Evolutionary conservation across 2,888 invertebrate genomes (phyloP).

Genomic region (Disparrhopalites patrizii): DNA sequence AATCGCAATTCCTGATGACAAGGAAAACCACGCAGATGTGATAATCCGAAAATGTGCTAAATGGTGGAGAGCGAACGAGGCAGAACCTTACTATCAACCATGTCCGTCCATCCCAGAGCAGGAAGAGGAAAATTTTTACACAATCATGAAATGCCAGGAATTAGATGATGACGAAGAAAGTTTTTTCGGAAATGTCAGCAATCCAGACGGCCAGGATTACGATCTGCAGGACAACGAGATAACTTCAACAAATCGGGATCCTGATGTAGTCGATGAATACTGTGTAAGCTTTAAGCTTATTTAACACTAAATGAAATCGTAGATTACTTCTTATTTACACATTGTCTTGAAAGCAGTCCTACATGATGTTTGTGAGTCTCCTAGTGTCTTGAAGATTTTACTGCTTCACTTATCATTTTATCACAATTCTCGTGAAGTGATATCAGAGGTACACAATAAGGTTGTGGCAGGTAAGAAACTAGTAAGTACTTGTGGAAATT

Average conservation of each 20-base stretch:
- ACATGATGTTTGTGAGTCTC: too few species aligned
- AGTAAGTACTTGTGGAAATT: too few species aligned
- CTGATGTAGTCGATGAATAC: conserved; percentile 39
- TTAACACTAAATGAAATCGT: not conserved
- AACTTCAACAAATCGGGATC: conserved; percentile 28
- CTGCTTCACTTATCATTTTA: too few species aligned
- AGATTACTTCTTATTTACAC: not conserved
- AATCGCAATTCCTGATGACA: not conserved
- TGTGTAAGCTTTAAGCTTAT: conserved; percentile 41
- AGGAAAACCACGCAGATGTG: not conserved
- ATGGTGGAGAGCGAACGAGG: conserved; percentile 36
- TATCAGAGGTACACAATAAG: too few species aligned
- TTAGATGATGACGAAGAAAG: conserved; percentile 32
- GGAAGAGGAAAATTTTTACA: conserved; percentile 21
- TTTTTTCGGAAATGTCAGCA: conserved; percentile 39
- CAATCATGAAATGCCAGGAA: conserved; percentile 17
- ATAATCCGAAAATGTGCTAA: conserved; percentile 32
- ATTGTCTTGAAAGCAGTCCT: too few species aligned
- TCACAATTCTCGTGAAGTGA: too few species aligned
- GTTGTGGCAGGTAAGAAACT: too few species aligned
- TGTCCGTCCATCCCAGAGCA: conserved; percentile 19
- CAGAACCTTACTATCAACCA: conserved; percentile 18
- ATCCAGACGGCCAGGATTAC: conserved; percentile 28
- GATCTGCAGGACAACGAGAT: conserved; percentile 41
- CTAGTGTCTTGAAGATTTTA: too few species aligned